These are phyloP conservation scores for Brachyptera putata DNA, from an alignment of 2,888 invertebrate genomes.

Conservation along the genomic window DNA sequence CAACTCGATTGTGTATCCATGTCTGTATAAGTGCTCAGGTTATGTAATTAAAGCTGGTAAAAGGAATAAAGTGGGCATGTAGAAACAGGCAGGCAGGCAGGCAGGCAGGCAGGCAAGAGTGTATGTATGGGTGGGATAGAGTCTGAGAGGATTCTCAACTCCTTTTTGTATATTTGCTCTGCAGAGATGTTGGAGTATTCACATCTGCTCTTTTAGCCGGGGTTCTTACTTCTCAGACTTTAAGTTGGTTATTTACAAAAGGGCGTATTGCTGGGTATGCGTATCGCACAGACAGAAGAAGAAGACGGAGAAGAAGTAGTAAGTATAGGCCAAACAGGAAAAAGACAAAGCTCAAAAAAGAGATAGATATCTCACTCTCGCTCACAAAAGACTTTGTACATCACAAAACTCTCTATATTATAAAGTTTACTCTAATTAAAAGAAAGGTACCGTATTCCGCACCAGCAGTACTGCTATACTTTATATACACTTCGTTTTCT, in stretches of 20 bases:
- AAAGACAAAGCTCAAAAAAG: conserved; percentile 20
- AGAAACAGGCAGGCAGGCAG: no score
- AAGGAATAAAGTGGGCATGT: conserved; percentile 8
- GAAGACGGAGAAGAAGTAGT: no score
- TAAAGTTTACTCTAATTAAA: conserved; percentile 32
- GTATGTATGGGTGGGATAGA: no score
- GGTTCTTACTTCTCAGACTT: conserved; percentile 9
- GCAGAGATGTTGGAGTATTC: conserved; percentile 8
- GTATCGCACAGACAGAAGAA: neutral
- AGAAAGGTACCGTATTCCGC: conserved; percentile 31
- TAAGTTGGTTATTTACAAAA: conserved; percentile 18
- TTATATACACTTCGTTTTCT: conserved; percentile 27
- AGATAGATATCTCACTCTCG: conserved; percentile 15
- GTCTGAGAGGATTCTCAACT: conserved; percentile 10
- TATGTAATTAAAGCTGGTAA: conserved; percentile 4
- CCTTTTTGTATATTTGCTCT: conserved; percentile 20
- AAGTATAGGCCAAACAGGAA: conserved; percentile 16
- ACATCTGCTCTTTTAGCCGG: conserved; percentile 20
- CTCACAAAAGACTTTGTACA: conserved; percentile 21
- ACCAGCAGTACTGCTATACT: conserved; percentile 13
- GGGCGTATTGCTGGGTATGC: conserved; percentile 5
- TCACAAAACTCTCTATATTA: conserved; percentile 17
- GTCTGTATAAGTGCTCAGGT: conserved; percentile 13
- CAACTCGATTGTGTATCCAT: no score
- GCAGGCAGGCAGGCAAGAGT: no score